phyloP scores from a whole-genome alignment of 1,140 invertebrate genomes.

The Cotesia vestalis region DNA sequence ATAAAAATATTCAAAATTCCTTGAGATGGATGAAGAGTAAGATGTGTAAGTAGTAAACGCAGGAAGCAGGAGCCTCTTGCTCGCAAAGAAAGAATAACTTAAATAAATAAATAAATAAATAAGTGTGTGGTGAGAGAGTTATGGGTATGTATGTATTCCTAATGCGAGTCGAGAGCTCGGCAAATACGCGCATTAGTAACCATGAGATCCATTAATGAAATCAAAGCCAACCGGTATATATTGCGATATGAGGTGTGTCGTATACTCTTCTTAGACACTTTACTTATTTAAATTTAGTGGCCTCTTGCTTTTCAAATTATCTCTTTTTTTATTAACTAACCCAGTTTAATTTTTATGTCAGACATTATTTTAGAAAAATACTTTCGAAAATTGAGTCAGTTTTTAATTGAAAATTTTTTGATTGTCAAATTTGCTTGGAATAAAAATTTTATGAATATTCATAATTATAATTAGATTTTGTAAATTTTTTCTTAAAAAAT shows the following conservation, averaged over 20 bases:
- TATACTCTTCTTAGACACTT: slow-evolving; percentile 12
- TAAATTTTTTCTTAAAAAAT: no score
- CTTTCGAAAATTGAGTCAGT: no score
- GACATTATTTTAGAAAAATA: no score
- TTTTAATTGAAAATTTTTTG: no score
- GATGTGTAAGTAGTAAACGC: no score
- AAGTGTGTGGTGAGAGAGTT: slow-evolving; percentile 18
- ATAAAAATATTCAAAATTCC: slow-evolving; percentile 13
- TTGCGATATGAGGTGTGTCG: slow-evolving; percentile 1
- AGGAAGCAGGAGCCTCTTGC: not conserved
- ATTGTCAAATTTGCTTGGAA: no score
- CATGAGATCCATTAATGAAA: slow-evolving; percentile 57
- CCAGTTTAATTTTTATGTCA: no score
- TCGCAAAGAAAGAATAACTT: slow-evolving; percentile 24
- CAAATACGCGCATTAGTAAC: slow-evolving; percentile 55
- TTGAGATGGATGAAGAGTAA: not conserved
- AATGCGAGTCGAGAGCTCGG: slow-evolving; percentile 53
- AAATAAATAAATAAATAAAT: slow-evolving; percentile 8
- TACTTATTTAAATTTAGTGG: not conserved
- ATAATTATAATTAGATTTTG: no score
- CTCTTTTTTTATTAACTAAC: no score
- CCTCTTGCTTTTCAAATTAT: not conserved
- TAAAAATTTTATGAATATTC: no score
- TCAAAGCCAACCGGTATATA: slow-evolving; percentile 46
- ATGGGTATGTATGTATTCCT: slow-evolving; percentile 40